Evolutionary conservation across 2,113 vertebrate species (phyloP).

Genomic region (Cyrtonyx montezumae): DNA sequence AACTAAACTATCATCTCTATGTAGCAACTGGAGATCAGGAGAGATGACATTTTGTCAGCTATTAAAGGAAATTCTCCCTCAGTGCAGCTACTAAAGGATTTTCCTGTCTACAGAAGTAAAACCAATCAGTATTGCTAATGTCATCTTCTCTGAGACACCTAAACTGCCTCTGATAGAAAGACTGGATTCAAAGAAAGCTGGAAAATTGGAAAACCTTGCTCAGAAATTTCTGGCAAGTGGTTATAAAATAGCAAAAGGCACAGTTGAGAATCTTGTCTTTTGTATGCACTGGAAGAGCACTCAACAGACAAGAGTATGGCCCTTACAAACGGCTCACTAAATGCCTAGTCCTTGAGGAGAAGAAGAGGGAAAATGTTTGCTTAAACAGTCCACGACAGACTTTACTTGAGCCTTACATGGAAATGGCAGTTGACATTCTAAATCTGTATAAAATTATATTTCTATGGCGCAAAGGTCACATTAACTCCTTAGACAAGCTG

Average conservation of each 20-base stretch:
- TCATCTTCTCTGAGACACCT: not conserved
- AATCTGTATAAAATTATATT: not conserved
- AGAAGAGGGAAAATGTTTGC: not conserved
- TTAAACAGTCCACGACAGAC: not conserved
- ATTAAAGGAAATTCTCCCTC: not conserved
- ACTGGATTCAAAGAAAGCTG: not conserved
- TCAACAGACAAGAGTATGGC: not conserved
- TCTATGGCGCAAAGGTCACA: not conserved
- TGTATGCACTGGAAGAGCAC: not conserved
- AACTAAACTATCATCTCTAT: not conserved
- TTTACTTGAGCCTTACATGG: not conserved
- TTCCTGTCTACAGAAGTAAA: conserved; percentile 3
- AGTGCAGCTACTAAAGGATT: not conserved
- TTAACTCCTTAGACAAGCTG: not conserved
- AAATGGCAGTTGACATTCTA: not conserved
- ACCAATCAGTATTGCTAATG: not conserved
- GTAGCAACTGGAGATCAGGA: not conserved
- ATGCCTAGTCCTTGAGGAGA: not conserved
- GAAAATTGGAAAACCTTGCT: not conserved
- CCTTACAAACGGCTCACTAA: not conserved
- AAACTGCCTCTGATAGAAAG: not conserved
- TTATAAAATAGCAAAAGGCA: not conserved
- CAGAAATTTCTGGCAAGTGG: not conserved
- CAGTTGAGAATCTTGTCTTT: not conserved
- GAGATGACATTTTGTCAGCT: not conserved